phyloP scores from a whole-genome alignment of 2,113 vertebrate genomes.

The Equus przewalskii region DNA sequence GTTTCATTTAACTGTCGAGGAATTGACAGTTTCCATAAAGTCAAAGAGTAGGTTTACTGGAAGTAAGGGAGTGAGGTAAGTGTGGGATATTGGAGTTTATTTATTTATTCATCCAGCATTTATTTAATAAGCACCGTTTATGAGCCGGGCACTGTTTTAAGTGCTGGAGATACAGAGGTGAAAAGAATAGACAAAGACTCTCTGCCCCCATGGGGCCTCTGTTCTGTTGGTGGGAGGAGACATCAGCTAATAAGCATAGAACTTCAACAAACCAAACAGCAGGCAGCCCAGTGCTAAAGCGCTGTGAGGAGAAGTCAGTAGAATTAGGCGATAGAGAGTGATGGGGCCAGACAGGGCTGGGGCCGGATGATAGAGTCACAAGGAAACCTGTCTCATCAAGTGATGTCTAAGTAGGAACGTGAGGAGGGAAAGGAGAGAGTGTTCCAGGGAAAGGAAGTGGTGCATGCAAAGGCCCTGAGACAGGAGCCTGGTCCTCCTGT shows the following conservation, averaged over 20 bases:
- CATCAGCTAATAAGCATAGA: background rate
- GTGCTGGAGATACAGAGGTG: background rate
- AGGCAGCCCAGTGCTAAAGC: background rate
- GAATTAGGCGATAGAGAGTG: background rate
- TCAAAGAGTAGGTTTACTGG: background rate
- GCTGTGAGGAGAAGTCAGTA: background rate
- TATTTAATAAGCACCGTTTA: background rate
- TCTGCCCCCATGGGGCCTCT: background rate
- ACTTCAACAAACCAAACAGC: background rate
- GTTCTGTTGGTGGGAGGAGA: background rate
- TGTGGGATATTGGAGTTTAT: background rate
- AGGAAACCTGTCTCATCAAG: background rate
- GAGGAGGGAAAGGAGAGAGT: background rate
- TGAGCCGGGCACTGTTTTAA: background rate
- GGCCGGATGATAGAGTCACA: background rate
- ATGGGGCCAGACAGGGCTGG: no score
- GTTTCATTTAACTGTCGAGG: conserved; percentile 50
- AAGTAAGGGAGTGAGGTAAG: background rate
- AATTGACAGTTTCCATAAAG: conserved; percentile 14
- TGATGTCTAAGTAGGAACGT: background rate
- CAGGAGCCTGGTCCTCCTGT: background rate
- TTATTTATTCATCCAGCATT: background rate
- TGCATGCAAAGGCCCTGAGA: background rate
- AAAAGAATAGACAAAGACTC: background rate
- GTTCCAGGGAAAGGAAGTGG: background rate